Base-by-base conservation (phyloP, 2,797 vertebrate species). In the Agapornis canus region DNA sequence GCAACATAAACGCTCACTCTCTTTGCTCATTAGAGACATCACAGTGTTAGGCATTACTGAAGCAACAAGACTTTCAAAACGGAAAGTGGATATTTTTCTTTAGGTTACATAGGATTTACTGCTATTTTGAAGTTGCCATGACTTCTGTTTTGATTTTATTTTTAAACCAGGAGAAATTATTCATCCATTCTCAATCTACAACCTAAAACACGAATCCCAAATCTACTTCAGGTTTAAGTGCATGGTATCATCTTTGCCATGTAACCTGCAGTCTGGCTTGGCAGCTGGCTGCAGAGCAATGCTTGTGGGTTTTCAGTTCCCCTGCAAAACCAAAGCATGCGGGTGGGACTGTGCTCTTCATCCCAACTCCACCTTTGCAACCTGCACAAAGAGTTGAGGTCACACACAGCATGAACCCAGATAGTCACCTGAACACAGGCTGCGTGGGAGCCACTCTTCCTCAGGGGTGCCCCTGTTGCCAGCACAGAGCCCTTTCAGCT, bases 121-220 rank as follows among this genome's bases (percentile, higher is more conserved):
- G 29, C n/a, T 42, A 63, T 56, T 83, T 65, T 54, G 61, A 90
- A 90, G 56, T 71, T 49, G n/a, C 22, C 32, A 26, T 2, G 11
- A n/a, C 51, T 71, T 78, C 69, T 86, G n/a, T 75, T 92, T 91
- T 7, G 2, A 43, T 56, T 86, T 86, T 80, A 13, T 70, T 80
- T 80, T 85, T 83, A 45, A 94, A 90, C 6, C 17, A 82, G 45
- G 32, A 92, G 82, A 81, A 57, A 52, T 29, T 78, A 85, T 20
- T 80, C 56, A 89, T 31, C 25, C 32, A 60, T 93, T 92, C 40
- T 66, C 43, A 71, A 40, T 31, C 37, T 57, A 37, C 32, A 72
- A 39, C 22, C 43, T 82, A 77, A 84, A 86, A 80, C 48, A 47
- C 13, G 64, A 29, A 60, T 49, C 70, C 31, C 39, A 90, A 89